A percentile compares a stretch with the other conserved stretches of the same genome.
These are phyloP conservation scores for Streblospio benedicti DNA, from an alignment of 1,140 invertebrate genomes.

Conservation along the genomic window DNA sequence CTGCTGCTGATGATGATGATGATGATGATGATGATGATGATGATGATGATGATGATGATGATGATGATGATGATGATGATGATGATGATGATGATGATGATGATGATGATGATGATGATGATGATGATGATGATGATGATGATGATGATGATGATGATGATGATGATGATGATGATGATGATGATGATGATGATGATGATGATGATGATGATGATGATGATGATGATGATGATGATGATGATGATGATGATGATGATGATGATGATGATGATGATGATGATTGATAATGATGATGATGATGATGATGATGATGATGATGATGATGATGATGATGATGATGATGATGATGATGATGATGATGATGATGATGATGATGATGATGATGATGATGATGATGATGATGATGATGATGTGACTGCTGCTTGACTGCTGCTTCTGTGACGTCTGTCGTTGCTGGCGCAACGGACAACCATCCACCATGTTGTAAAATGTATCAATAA, in stretches of 20 bases:
- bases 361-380: slow-evolving; percentile 11
- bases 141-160: background rate
- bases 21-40: slow-evolving; percentile 1
- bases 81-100: background rate
- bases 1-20: too few species aligned
- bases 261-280: background rate
- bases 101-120: background rate
- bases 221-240: background rate
- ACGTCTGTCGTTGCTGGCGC: background rate
- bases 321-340: slow-evolving; percentile 23
- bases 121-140: background rate
- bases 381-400: slow-evolving; percentile 17
- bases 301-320: slow-evolving; percentile 12
- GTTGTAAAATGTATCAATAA: slow-evolving; percentile 11
- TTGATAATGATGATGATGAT: background rate
- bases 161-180: background rate
- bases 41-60: background rate
- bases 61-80: background rate
- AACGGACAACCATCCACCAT: slow-evolving; percentile 8
- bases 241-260: background rate
- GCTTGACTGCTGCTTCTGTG: background rate
- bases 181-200: background rate
- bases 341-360: slow-evolving; percentile 25
- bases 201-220: background rate
- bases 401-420: slow-evolving; percentile 9